Conservation (phyloP, 2,113 vertebrate genomes). For the Spilogale gracilis region DNA sequence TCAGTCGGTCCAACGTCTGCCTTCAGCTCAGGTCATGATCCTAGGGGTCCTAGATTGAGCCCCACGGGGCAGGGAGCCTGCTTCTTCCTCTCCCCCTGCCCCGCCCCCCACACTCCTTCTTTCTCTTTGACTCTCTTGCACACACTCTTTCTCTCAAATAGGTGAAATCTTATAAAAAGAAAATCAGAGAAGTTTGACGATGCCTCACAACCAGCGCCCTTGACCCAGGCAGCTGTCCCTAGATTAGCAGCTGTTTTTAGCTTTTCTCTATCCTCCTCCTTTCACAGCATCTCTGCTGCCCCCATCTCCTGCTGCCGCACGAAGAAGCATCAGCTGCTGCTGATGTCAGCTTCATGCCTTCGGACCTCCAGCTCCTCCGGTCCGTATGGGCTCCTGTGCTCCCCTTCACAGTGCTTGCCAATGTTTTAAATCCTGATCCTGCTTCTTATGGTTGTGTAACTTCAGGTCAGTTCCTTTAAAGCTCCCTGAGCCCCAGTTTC, state of each 20-base stretch:
- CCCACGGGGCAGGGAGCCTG: neutral
- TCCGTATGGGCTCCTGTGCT: neutral
- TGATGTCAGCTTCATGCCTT: neutral
- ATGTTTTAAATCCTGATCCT: neutral
- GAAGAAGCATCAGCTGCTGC: neutral
- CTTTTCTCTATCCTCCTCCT: neutral
- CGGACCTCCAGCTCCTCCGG: neutral
- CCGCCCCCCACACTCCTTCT: neutral
- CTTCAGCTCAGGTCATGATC: neutral
- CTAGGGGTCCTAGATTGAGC: neutral
- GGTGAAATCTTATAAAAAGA: neutral
- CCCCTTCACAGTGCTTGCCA: neutral
- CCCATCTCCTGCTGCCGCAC: neutral
- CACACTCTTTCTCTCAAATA: neutral
- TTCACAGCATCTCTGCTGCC: neutral
- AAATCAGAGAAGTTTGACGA: neutral
- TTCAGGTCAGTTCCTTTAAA: neutral
- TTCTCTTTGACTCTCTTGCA: neutral
- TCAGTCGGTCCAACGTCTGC: neutral
- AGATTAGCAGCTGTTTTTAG: fast-evolving
- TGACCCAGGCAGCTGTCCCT: neutral
- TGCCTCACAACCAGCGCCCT: neutral
- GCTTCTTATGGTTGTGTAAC: neutral
- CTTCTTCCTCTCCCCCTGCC: neutral
- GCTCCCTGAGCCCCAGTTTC: neutral